Evolutionary conservation across 1,140 invertebrate genomes (phyloP).

Genomic region (Rhopalosiphum padi): DNA sequence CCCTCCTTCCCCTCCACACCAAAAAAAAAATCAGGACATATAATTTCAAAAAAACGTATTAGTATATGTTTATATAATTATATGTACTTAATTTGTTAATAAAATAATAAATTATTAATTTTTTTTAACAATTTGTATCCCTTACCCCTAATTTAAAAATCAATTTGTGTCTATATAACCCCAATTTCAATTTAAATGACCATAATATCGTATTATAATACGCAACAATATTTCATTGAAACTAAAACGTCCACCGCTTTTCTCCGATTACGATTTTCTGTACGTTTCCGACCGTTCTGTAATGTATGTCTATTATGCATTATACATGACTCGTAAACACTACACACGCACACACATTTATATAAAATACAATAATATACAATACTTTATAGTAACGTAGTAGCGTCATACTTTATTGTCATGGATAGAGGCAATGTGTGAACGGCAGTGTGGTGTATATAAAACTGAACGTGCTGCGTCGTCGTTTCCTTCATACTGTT

Average conservation of each 20-base stretch:
- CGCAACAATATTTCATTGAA: neutral
- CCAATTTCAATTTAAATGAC: neutral
- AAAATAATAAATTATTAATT: no score
- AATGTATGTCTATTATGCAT: neutral
- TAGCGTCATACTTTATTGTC: neutral
- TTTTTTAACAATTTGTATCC: no score
- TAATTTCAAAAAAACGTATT: no score
- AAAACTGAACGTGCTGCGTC: neutral
- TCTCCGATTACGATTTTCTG: neutral
- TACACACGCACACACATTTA: no score
- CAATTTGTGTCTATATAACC: no score
- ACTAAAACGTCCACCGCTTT: neutral
- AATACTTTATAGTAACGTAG: neutral
- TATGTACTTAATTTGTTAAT: no score
- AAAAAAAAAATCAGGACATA: no score
- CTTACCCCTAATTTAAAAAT: no score
- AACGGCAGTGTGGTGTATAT: neutral
- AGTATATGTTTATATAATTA: no score
- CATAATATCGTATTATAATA: neutral
- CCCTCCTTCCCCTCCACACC: no score
- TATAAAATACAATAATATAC: neutral
- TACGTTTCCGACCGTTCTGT: neutral
- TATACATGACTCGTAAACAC: neutral
- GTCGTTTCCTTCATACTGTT: slow-evolving; percentile 34
- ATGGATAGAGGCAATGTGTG: neutral